Evolutionary conservation across 2,888 invertebrate species (phyloP), one percentile per base, ranked within the genome.

Genomic region (Liodrosophila aerea): DNA sequence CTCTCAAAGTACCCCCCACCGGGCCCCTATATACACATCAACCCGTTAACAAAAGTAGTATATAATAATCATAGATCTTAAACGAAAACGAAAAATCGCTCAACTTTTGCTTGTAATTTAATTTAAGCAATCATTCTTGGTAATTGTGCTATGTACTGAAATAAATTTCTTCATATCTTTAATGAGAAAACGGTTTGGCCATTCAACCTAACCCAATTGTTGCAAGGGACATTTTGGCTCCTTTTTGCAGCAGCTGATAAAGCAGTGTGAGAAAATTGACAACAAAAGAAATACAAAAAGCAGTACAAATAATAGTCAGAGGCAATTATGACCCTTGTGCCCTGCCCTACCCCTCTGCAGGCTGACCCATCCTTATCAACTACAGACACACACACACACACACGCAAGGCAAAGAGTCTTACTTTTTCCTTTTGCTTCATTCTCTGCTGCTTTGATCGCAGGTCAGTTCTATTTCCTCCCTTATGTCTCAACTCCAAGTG

Each of bases 401-500:
- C 15, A 37, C 37, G n/a, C 37, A 4, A n/a, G n/a, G 37, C 5
- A n/a, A 16, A 9, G 2, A 3, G 16, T 37, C n/a, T 36, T 36
- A 34, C 15, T 27, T 12, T 51, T 49, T 45, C 29, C 46, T 12
- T 45, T 46, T 15, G 36, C 49, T 60, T 44, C 41, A n/a, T n/a
- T n/a, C n/a, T n/a, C n/a, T n/a, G n/a, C n/a, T n/a, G n/a, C 41
- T 67, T 73, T 66, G 85, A 85, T 76, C 76, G 70, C 77, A 85
- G 77, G 77, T 77, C 77, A 85, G 85, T 85, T 64, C 22, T 22
- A 61, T 77, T 69, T 30, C 73, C 76, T 61, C 72, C 81, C 69
- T 59, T 73, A 61, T 63, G 54, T 22, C 41, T 30, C 30, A 15
- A 12, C 12, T 50, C 39, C 18, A 15, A 41, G 36, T 33, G 18